These are phyloP conservation scores for Lepidurus arcticus DNA, from an alignment of 1,140 invertebrate genomes.

Conservation along the genomic window DNA sequence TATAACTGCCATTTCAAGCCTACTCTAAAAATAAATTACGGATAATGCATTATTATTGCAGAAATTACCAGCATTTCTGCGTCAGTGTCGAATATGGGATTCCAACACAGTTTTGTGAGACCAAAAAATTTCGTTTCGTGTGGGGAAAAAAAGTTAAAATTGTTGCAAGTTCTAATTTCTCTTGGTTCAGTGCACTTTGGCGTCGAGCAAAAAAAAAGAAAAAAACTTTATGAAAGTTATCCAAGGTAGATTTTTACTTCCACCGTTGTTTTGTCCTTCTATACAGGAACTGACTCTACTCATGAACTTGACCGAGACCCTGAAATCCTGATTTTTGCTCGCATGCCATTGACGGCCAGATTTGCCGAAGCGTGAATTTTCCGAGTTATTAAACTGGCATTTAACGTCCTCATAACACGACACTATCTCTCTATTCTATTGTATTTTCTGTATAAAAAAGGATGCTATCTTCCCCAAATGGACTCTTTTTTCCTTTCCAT, in stretches of 20 bases:
- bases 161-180: not conserved
- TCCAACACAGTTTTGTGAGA: no score
- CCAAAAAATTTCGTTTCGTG: no score
- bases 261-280: not conserved
- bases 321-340: constrained; percentile 14
- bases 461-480: not conserved
- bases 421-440: not conserved
- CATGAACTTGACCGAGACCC: constrained; percentile 16
- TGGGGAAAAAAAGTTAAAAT: not conserved
- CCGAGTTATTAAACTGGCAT: not conserved
- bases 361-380: constrained; percentile 6
- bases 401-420: constrained; percentile 4
- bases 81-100: no score
- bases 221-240: not conserved
- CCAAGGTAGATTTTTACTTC: not conserved
- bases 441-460: not conserved
- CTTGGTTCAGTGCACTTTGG: constrained; percentile 5
- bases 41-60: no score
- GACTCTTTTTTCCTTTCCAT: not conserved
- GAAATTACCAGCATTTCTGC: no score
- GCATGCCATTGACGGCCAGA: constrained; percentile 2
- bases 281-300: constrained; percentile 16
- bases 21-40: not conserved
- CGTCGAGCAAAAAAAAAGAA: not conserved
- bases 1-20: no score